phyloP scores from a whole-genome alignment of 2,888 invertebrate species.

The Bombylius discolor region DNA sequence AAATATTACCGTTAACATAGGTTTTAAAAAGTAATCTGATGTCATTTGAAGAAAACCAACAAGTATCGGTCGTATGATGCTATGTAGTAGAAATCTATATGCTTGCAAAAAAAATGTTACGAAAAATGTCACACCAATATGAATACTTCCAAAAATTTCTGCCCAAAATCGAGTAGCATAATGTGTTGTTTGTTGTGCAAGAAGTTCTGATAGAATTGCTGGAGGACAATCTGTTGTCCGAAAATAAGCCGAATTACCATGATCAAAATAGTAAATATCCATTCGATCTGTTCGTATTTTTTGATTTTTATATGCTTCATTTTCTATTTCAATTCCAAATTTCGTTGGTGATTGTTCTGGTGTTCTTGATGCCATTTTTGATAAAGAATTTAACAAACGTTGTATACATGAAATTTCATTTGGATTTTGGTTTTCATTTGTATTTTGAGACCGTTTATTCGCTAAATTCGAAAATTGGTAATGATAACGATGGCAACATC shows the following conservation, averaged over 20 bases:
- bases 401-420: neutral
- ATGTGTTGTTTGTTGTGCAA: constrained; percentile 45
- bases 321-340: no score
- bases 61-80: constrained; percentile 44
- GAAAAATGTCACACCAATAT: constrained; percentile 46
- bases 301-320: no score
- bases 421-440: no score
- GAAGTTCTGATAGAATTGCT: constrained; percentile 40
- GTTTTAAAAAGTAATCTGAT: constrained; percentile 56
- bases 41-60: constrained; percentile 47
- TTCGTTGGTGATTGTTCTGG: neutral
- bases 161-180: constrained; percentile 53
- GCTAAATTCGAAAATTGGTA: no score
- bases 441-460: no score
- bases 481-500: no score
- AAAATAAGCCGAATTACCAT: constrained; percentile 49
- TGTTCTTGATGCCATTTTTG: neutral
- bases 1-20: constrained; percentile 47
- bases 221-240: constrained; percentile 52
- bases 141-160: constrained; percentile 49
- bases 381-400: neutral
- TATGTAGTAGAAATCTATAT: constrained; percentile 44
- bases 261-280: constrained; percentile 56
- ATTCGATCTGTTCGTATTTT: constrained; percentile 24
- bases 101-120: constrained; percentile 48